Conservation (phyloP, 1,140 invertebrate species). For the Bathynomus jamesi region DNA sequence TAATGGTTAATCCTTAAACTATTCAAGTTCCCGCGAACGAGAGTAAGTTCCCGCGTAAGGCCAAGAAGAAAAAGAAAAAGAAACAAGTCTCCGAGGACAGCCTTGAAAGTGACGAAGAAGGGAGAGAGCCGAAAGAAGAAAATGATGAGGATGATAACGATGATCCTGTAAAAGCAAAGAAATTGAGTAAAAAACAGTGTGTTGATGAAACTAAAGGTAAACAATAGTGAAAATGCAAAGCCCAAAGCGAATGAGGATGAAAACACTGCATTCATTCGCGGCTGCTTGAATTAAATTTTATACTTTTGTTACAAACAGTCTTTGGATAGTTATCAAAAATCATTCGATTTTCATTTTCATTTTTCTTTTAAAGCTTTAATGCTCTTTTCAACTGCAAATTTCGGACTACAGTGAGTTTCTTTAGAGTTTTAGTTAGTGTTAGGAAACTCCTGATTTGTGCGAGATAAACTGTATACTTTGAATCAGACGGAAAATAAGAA, state of each 20-base stretch:
- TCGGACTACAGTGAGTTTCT: too few species aligned
- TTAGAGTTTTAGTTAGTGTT: too few species aligned
- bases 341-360: too few species aligned
- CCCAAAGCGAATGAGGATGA: neutral
- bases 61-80: slow-evolving; percentile 33
- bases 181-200: slow-evolving; percentile 30
- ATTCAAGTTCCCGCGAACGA: slow-evolving; percentile 37
- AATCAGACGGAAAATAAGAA: too few species aligned
- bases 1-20: neutral
- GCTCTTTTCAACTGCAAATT: too few species aligned
- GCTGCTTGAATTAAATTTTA: too few species aligned
- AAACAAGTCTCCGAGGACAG: slow-evolving; percentile 26
- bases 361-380: too few species aligned
- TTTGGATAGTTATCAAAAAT: too few species aligned
- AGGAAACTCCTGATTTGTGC: too few species aligned
- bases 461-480: too few species aligned
- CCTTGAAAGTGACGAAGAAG: slow-evolving; percentile 19
- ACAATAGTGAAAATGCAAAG: neutral
- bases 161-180: slow-evolving; percentile 29
- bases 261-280: too few species aligned
- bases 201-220: slow-evolving; percentile 36
- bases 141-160: slow-evolving; percentile 29
- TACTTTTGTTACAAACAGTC: too few species aligned
- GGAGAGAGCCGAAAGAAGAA: slow-evolving; percentile 2
- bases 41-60: slow-evolving; percentile 35